Conservation (phyloP, 2,113 vertebrate species). For the Mionectes macconnelli region DNA sequence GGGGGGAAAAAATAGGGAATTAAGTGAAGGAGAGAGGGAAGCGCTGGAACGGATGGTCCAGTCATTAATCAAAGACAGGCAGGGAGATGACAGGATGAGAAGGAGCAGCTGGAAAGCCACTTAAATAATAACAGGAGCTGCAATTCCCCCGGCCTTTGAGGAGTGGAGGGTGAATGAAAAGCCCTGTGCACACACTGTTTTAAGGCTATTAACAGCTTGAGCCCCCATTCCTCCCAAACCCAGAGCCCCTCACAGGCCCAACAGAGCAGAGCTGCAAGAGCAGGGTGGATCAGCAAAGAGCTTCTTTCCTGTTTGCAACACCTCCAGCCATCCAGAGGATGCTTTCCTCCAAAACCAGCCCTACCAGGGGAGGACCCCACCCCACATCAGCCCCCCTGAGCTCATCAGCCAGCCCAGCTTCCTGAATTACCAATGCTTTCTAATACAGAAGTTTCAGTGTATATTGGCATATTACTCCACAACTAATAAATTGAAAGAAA, state of each 20-base stretch:
- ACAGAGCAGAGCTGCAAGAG: background rate
- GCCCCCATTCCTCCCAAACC: background rate
- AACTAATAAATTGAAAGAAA: background rate
- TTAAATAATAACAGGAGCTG: background rate
- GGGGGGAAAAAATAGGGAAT: background rate
- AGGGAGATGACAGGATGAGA: background rate
- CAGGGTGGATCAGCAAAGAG: background rate
- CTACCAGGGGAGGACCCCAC: background rate
- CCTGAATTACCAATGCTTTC: background rate
- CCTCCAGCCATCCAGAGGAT: background rate
- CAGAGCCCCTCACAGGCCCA: background rate
- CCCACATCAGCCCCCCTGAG: background rate
- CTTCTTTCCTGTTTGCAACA: background rate
- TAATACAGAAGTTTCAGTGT: background rate
- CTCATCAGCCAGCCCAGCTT: background rate
- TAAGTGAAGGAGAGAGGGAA: conserved; percentile 45
- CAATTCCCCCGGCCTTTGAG: background rate
- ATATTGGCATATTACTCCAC: background rate
- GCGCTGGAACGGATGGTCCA: background rate
- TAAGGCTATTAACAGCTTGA: background rate
- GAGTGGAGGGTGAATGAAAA: background rate
- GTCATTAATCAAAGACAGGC: conserved; percentile 37
- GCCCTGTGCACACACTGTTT: background rate
- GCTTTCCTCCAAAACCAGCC: background rate
- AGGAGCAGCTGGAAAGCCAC: background rate